Percentiles rank a stretch among this genome's conserved stretches.
Conservation (phyloP, 2,113 vertebrate species). For the Elanoides forficatus region DNA sequence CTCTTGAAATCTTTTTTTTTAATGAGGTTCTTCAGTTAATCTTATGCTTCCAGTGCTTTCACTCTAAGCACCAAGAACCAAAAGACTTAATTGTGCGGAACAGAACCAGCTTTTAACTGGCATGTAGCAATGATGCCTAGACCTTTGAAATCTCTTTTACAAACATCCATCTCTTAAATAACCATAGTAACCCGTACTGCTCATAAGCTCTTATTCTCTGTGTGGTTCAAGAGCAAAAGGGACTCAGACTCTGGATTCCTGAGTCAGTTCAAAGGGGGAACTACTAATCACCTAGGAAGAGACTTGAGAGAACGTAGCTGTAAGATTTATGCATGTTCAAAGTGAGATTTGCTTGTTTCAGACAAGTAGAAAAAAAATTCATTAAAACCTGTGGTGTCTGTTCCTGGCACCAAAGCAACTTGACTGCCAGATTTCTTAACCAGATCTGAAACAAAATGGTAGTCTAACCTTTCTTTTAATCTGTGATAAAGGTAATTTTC, state of each 20-base stretch:
- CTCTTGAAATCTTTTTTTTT: neutral
- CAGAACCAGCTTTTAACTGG: neutral
- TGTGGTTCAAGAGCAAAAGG: neutral
- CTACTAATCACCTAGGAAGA: neutral
- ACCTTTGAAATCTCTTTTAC: neutral
- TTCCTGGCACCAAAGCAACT: neutral
- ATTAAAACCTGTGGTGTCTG: neutral
- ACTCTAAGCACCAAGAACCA: neutral
- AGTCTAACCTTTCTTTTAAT: neutral
- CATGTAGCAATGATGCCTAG: neutral
- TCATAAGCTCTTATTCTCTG: rapidly evolving
- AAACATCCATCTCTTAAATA: neutral
- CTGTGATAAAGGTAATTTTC: neutral
- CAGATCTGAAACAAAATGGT: neutral
- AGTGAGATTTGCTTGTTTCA: neutral
- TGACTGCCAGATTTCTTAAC: neutral
- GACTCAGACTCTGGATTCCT: neutral
- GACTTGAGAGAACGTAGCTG: neutral
- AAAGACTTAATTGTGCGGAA: neutral
- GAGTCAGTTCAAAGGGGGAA: neutral
- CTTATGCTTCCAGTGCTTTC: neutral
- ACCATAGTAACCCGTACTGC: neutral
- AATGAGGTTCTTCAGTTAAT: neutral
- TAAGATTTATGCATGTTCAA: neutral
- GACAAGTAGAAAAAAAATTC: neutral